phyloP scores from a whole-genome alignment of 2,113 vertebrate genomes.

The Oreocharis arfaki region DNA sequence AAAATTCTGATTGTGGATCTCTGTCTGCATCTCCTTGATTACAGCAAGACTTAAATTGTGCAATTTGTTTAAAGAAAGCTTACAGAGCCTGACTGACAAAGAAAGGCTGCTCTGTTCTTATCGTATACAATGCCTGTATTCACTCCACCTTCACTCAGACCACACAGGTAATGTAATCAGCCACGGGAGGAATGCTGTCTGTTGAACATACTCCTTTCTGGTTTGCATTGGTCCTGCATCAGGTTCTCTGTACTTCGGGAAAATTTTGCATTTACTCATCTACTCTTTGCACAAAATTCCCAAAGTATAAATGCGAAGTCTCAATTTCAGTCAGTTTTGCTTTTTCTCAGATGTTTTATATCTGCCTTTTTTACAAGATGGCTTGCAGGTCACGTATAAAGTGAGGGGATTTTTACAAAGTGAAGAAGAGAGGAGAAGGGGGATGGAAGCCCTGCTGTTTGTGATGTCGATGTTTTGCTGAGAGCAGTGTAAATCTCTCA shows the following conservation, averaged over 20 bases:
- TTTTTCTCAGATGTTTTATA: background rate
- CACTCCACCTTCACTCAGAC: constrained; percentile 17
- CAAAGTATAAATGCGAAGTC: background rate
- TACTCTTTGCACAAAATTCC: background rate
- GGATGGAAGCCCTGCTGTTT: background rate
- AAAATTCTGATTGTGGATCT: background rate
- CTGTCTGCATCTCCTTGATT: background rate
- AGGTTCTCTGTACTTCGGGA: background rate
- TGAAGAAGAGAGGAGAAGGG: background rate
- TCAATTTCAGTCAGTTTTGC: background rate
- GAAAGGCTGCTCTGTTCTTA: constrained; percentile 43
- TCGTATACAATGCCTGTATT: background rate
- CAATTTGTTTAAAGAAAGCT: background rate
- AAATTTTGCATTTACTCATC: background rate
- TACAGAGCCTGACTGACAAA: background rate
- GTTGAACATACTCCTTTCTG: background rate
- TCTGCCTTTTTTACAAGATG: background rate
- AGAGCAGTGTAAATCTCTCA: background rate
- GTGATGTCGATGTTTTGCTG: background rate
- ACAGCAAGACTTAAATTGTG: background rate
- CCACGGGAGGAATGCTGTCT: background rate
- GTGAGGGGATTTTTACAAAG: background rate
- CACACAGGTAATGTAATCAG: constrained; percentile 38
- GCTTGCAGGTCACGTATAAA: background rate
- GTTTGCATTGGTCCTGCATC: background rate